Base-by-base conservation (phyloP, 2,888 invertebrate species). In the Hecatera dysodea region DNA sequence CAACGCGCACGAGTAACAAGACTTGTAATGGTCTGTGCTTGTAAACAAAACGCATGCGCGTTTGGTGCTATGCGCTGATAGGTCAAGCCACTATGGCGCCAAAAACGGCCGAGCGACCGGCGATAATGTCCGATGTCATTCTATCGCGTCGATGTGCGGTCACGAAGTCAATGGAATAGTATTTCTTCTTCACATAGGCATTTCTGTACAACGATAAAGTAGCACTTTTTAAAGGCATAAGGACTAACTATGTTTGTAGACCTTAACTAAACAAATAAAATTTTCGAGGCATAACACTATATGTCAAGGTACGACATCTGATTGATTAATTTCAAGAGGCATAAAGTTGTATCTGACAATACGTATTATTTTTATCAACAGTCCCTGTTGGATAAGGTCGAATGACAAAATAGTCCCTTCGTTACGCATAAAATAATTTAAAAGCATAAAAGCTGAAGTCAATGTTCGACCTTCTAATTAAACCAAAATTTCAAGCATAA, bases 261-360 rank as follows among this genome's bases (percentile, higher is more conserved):
- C 56, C 56, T 56, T 56, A 36, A 56, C 56, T 36, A 56, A 56
- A 56, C 33, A 15, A 56, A 36, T 56, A 36, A 36, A 22, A 22
- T 36, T 56, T 56, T 56, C 22, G 56, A 7, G 56, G 33, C 36
- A 36, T 36, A 36, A 36, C 36, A 36, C 36, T 36, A 36, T 36
- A 36, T 11, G 8, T 11, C 11, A 36, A 9, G 36, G 36, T 36
- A 36, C 36, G 36, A 56, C 15, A 36, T 36, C 36, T 56, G 56
- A 36, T 56, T 56, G 22, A 22, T 56, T 56, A 22, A 52, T 59
- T 65, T 73, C 66, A 56, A 69, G 59, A 67, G 56, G n/a, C 56
- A 36, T 68, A 60, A 67, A 71, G 44, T 57, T 56, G 57, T 75
- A 62, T 60, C 70, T 63, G 69, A 56, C 56, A 56, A 36, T 56